Conservation (phyloP, 2,797 vertebrate genomes). For the Hylomyscus alleni region DNA sequence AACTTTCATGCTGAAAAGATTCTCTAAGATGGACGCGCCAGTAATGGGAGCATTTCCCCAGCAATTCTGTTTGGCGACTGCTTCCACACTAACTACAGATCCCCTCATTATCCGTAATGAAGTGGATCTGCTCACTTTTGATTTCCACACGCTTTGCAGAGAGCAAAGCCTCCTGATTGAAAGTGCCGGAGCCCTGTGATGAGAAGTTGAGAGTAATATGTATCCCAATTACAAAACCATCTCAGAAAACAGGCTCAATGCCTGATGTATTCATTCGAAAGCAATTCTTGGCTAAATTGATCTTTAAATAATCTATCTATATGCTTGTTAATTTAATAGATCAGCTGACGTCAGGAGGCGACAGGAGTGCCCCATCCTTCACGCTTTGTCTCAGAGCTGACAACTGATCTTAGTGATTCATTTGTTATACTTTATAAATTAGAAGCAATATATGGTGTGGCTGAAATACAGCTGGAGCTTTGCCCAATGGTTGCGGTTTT, state of each 20-base stretch:
- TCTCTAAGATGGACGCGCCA: conserved; percentile 57
- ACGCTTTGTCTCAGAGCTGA: conserved; percentile 70
- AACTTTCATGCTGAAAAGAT: conserved; percentile 76
- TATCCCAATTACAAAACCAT: conserved; percentile 79
- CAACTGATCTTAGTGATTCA: conserved; percentile 71
- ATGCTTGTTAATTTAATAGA: conserved; percentile 84
- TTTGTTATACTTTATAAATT: conserved; percentile 78
- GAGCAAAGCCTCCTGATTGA: conserved; percentile 74
- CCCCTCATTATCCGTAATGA: conserved; percentile 61
- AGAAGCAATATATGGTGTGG: conserved; percentile 54
- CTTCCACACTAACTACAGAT: conserved; percentile 57
- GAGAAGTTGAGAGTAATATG: conserved; percentile 77
- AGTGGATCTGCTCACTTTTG: conserved; percentile 76
- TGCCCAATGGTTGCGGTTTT: not conserved
- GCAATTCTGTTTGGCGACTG: conserved; percentile 51
- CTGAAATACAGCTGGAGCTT: conserved; percentile 62
- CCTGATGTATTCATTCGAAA: conserved; percentile 81
- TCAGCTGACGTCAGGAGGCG: conserved; percentile 79
- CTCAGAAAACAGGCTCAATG: conserved; percentile 75
- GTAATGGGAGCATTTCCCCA: conserved; percentile 44
- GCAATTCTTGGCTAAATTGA: conserved; percentile 82
- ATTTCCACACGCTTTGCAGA: conserved; percentile 75
- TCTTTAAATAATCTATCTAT: conserved; percentile 85
- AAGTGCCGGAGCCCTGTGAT: conserved; percentile 69
- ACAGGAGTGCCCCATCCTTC: conserved; percentile 74